Conservation (phyloP, 64 coral and sea anemone genomes). For the Porites lutea region DNA sequence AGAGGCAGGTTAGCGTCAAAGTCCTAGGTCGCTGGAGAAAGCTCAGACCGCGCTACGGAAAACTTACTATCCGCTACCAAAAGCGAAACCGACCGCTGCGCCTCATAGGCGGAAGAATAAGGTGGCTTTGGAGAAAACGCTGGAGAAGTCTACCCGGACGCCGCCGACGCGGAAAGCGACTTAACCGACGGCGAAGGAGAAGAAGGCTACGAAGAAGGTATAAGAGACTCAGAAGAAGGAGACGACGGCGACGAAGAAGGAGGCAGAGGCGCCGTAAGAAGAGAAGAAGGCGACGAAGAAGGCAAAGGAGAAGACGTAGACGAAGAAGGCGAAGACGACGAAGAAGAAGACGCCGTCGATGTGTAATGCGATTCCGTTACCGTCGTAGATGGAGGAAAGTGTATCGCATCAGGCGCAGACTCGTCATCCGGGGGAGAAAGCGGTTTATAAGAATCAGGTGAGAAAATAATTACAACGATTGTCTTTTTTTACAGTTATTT, state of each 20-base stretch:
- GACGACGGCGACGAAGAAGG: not conserved
- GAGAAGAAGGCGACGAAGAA: conserved; percentile 23
- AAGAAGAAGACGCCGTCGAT: conserved; percentile 14
- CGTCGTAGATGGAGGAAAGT: not conserved
- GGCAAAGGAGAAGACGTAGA: not conserved
- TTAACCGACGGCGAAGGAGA: not conserved
- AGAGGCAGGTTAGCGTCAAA: not conserved
- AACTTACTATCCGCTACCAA: not conserved
- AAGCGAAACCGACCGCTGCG: not conserved
- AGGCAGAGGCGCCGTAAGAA: not conserved
- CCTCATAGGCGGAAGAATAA: not conserved
- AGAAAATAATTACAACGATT: not conserved
- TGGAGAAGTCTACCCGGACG: not conserved
- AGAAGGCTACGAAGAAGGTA: not conserved
- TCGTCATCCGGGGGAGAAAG: not conserved
- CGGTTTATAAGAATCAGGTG: conserved; percentile 18
- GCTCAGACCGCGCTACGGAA: too few species aligned
- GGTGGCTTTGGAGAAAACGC: not conserved
- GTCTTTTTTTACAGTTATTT: too few species aligned
- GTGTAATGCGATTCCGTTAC: conserved; percentile 32
- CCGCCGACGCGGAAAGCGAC: not conserved
- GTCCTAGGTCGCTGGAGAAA: not conserved
- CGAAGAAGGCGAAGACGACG: conserved; percentile 10
- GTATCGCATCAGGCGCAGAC: conserved; percentile 2
- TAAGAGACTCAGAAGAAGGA: not conserved